phyloP scores from a whole-genome alignment of 1,140 invertebrate genomes.

The Paraescarpia echinospica region DNA sequence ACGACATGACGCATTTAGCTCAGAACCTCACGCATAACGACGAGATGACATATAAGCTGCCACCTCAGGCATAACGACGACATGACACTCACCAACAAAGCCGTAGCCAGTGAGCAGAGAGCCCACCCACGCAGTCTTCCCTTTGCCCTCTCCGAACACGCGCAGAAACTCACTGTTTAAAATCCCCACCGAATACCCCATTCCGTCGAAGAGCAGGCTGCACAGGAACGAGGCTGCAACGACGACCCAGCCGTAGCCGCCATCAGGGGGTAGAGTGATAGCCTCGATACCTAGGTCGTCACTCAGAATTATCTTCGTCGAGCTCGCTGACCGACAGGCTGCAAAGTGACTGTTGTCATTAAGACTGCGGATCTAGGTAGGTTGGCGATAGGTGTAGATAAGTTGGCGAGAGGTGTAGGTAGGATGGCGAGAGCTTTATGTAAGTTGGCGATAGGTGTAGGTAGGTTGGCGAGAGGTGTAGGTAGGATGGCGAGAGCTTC shows the following conservation, averaged over 20 bases:
- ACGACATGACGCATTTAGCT: no score
- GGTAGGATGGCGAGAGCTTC: no score
- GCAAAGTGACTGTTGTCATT: no score
- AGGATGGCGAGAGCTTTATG: no score
- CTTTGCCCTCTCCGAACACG: conserved; percentile 66
- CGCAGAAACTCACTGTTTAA: conserved; percentile 70
- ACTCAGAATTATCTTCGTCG: background rate
- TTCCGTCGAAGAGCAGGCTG: conserved; percentile 89
- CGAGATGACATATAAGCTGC: no score
- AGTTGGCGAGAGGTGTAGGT: no score
- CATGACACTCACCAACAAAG: background rate
- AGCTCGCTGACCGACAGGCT: no score
- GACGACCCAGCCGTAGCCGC: conserved; percentile 78
- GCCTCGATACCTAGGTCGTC: background rate
- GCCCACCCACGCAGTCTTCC: background rate
- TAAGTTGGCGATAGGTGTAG: no score
- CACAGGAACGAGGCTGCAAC: conserved; percentile 85
- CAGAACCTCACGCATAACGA: no score
- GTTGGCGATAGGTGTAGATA: no score
- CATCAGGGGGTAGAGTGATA: conserved; percentile 69
- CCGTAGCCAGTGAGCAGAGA: conserved; percentile 21
- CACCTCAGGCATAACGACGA: background rate
- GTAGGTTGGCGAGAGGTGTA: no score
- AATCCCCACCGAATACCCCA: conserved; percentile 60
- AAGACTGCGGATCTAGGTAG: no score